phyloP scores from a whole-genome alignment of 2,888 invertebrate genomes.

The Ichneumoninae sp. region DNA sequence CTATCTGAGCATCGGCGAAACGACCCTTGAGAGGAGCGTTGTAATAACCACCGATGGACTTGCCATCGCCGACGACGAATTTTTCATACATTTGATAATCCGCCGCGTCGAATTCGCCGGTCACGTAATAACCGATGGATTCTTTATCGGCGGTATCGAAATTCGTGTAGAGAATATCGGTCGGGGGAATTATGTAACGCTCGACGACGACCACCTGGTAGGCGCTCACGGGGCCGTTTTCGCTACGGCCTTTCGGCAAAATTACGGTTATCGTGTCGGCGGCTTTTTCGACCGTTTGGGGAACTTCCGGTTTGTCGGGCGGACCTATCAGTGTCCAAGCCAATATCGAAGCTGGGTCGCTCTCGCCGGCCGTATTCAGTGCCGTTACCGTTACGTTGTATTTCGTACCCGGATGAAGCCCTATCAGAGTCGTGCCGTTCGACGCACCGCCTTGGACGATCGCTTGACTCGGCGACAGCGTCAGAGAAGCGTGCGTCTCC shows the following conservation, averaged over 20 bases:
- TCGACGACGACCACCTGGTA: constrained; percentile 91
- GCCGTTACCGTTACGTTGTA: constrained; percentile 91
- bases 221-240: constrained; percentile 91
- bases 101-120: constrained; percentile 91
- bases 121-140: constrained; percentile 91
- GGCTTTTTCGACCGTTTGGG: constrained; percentile 87
- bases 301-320: constrained; percentile 87
- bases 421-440: constrained; percentile 80
- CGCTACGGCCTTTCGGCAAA: constrained; percentile 89
- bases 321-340: constrained; percentile 91
- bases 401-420: constrained; percentile 89
- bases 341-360: constrained; percentile 86
- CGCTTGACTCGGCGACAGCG: constrained; percentile 76
- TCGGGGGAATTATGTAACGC: constrained; percentile 88
- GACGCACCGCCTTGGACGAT: constrained; percentile 80
- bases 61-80: constrained; percentile 92
- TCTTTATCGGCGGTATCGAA: constrained; percentile 88
- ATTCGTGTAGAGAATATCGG: constrained; percentile 85
- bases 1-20: constrained; percentile 74
- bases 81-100: constrained; percentile 84
- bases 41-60: constrained; percentile 89
- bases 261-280: constrained; percentile 88
- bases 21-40: constrained; percentile 89
- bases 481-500: constrained; percentile 77
- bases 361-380: constrained; percentile 86